Evolutionary conservation across 2,888 invertebrate genomes (phyloP), one percentile per base, ranked within the genome.

Genomic region (Pyrocoelia pectoralis): DNA sequence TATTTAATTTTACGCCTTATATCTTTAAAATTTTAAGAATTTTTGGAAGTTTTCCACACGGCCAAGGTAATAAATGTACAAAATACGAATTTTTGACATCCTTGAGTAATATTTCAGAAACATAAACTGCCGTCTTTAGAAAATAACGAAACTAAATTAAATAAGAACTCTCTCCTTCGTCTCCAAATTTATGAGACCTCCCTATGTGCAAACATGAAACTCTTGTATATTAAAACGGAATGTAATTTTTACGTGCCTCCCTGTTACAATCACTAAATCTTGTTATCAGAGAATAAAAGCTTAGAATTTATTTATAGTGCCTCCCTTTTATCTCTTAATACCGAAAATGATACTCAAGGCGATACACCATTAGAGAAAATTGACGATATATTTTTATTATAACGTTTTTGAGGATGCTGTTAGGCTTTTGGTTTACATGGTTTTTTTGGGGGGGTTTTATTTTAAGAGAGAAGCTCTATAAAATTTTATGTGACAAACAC

Each of bases 331-430:
- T 43, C 43, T 43, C 43, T 43, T 43, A 43, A 43, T 43, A 43
- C 14, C 13, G 43, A 43, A 43, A 43, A 43, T 43, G 13, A 43
- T 43, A 13, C 15, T 43, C 43, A 24, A 14, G 43, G 43, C 14
- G 13, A 43, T 15, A 43, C 38, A 12, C 43, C 43, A 13, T 43
- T 43, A 43, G 43, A 2, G 8, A 15, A 43, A 43, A 43, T 43
- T 43, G 43, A 43, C 43, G 13, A 43, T 43, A 43, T 43, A 40
- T 15, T 43, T 43, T 43, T 43, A 43, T 14, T 43, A 43, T n/a
- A 8, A 9, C 9, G 13, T 43, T 43, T 24, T 24, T 43, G 6
- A 12, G 43, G 43, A 43, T 43, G 2, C 8, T 14, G 15, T 43
- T 15, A 43, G 15, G 13, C 15, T 43, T 43, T 43, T 43, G 24